Evolutionary conservation across 2,888 invertebrate species (phyloP).

Genomic region (Amorpha juglandis): DNA sequence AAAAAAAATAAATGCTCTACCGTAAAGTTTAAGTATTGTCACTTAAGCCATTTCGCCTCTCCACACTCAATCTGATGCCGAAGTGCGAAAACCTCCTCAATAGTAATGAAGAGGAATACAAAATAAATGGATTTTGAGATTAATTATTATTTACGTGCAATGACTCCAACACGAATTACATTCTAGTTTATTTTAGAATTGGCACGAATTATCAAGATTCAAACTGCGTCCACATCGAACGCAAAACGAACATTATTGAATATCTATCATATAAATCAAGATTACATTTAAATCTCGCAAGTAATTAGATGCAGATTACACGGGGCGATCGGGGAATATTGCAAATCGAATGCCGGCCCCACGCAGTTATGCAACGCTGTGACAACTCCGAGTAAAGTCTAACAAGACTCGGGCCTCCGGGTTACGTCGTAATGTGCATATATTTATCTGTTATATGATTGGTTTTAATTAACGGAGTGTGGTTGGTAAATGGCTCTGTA

Average conservation of each 20-base stretch:
- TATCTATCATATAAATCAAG: background rate
- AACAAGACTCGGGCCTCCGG: background rate
- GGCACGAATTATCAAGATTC: too few relatives aligned
- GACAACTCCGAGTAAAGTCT: background rate
- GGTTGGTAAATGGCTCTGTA: too few relatives aligned
- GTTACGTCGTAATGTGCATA: background rate
- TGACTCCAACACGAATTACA: too few relatives aligned
- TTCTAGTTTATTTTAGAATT: too few relatives aligned
- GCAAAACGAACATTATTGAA: background rate
- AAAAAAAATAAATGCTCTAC: too few relatives aligned
- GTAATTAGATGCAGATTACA: slow-evolving; percentile 16
- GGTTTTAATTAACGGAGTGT: background rate
- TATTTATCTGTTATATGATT: slow-evolving; percentile 2
- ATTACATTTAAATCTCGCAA: background rate
- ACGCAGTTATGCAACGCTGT: background rate
- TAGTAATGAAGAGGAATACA: too few relatives aligned
- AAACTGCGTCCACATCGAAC: background rate
- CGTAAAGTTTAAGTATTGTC: too few relatives aligned
- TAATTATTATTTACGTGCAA: too few relatives aligned
- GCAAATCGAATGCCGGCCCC: slow-evolving; percentile 3
- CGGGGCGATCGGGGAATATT: slow-evolving; percentile 1
- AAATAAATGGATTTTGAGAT: too few relatives aligned
- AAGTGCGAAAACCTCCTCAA: too few relatives aligned
- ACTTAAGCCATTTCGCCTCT: too few relatives aligned
- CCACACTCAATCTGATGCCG: too few relatives aligned